Evolutionary conservation across 2,797 vertebrate species (phyloP).

Genomic region (Siniperca obscura): DNA sequence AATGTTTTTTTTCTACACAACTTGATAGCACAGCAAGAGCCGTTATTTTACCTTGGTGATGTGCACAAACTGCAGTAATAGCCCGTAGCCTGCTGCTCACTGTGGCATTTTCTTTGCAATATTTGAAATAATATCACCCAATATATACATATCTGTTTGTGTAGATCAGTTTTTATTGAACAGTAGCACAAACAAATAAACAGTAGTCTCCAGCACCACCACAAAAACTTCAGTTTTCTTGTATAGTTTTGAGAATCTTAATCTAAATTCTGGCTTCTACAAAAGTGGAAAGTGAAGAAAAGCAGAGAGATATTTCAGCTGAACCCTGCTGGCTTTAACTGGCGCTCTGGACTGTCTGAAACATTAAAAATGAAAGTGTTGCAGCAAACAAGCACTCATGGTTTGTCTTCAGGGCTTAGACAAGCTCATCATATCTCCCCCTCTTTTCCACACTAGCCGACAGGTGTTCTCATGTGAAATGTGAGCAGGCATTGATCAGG

Average conservation of each 20-base stretch:
- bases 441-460: constrained; percentile 13
- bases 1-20: neutral
- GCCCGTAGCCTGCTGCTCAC: neutral
- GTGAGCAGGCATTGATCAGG: constrained; percentile 68
- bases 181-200: neutral
- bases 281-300: neutral
- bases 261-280: neutral
- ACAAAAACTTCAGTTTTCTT: neutral
- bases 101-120: neutral
- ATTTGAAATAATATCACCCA: neutral
- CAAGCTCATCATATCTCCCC: neutral
- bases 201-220: neutral
- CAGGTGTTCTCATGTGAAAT: constrained; percentile 73
- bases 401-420: constrained; percentile 9
- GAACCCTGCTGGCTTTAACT: neutral
- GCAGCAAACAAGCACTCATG: neutral
- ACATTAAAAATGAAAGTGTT: constrained; percentile 18
- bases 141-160: neutral
- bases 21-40: neutral
- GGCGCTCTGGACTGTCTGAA: neutral
- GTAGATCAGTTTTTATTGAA: neutral
- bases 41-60: neutral
- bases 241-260: neutral
- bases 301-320: neutral
- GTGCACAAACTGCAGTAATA: neutral